These are phyloP conservation scores for Siphamia tubifer DNA, from an alignment of 2,113 vertebrate species.

Conservation along the genomic window DNA sequence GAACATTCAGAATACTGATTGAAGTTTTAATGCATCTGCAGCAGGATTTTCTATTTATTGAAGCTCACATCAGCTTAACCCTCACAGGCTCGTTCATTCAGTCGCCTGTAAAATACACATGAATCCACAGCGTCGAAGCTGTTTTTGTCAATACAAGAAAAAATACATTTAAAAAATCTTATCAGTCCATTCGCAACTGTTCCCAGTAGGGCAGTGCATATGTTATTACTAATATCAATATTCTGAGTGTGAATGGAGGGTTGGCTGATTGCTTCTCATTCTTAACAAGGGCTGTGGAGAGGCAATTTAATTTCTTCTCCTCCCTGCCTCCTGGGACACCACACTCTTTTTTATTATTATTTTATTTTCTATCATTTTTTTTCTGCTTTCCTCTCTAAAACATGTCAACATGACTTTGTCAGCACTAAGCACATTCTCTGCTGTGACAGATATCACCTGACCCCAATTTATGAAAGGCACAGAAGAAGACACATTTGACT, in stretches of 20 bases:
- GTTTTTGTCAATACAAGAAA: not conserved
- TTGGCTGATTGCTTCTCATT: conserved; percentile 65
- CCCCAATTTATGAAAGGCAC: conserved; percentile 74
- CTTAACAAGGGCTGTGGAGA: conserved; percentile 53
- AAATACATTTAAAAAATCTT: conserved; percentile 36
- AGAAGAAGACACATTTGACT: conserved; percentile 43
- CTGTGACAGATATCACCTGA: conserved; percentile 74
- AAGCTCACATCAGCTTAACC: conserved; percentile 20
- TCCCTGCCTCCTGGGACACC: conserved; percentile 50
- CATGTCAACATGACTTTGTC: conserved; percentile 73
- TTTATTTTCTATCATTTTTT: too few species aligned
- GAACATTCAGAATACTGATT: not conserved
- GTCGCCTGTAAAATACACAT: conserved; percentile 33
- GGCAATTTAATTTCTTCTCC: conserved; percentile 67
- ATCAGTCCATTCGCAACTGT: conserved; percentile 34
- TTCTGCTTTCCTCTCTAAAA: conserved; percentile 61
- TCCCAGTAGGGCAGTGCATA: conserved; percentile 36
- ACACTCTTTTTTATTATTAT: conserved; percentile 45
- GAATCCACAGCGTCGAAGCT: conserved; percentile 28
- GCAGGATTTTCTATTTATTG: conserved; percentile 8
- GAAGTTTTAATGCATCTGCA: not conserved
- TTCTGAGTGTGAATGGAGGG: conserved; percentile 54
- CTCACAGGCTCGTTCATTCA: not conserved
- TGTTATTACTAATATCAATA: conserved; percentile 61
- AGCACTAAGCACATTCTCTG: conserved; percentile 64